phyloP scores from a whole-genome alignment of 2,797 vertebrate species.

The Acropternis orthonyx region DNA sequence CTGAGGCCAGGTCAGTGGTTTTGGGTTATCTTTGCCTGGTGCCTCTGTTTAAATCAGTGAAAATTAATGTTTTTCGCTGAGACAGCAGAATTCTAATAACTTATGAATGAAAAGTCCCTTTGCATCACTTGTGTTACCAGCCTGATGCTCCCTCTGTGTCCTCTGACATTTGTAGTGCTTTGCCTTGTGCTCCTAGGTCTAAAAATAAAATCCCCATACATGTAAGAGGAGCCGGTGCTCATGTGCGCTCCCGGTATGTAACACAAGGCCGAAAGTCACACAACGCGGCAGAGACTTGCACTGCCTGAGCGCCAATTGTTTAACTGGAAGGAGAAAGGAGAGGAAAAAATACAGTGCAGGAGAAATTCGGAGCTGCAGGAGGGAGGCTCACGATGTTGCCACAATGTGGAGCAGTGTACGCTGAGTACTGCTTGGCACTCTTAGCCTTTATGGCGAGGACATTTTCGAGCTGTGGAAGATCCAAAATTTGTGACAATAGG shows the following conservation, averaged over 20 bases:
- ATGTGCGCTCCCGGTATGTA: not conserved
- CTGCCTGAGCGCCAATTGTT: rapidly evolving
- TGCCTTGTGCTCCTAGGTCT: constrained; percentile 59
- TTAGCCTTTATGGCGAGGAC: not conserved
- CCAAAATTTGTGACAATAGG: not conserved
- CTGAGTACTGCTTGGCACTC: rapidly evolving
- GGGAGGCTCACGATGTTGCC: rapidly evolving
- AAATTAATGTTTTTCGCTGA: not conserved
- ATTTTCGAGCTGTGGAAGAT: not conserved
- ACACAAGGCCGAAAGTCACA: constrained; percentile 52
- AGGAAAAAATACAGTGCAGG: not conserved
- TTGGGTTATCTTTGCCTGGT: not conserved
- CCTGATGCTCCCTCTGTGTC: constrained; percentile 33
- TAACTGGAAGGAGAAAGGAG: not conserved
- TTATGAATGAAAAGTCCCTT: not conserved
- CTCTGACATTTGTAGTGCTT: constrained; percentile 51
- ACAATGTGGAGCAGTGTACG: not conserved
- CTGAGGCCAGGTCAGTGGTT: not conserved
- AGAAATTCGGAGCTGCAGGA: not conserved
- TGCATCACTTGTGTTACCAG: constrained; percentile 24
- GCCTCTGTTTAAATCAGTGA: not conserved
- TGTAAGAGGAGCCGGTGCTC: constrained; percentile 44
- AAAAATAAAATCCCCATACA: constrained; percentile 66
- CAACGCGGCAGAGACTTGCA: not conserved
- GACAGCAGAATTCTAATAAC: not conserved